Evolutionary conservation across 2,797 vertebrate species (phyloP).

Genomic region (Falco peregrinus): DNA sequence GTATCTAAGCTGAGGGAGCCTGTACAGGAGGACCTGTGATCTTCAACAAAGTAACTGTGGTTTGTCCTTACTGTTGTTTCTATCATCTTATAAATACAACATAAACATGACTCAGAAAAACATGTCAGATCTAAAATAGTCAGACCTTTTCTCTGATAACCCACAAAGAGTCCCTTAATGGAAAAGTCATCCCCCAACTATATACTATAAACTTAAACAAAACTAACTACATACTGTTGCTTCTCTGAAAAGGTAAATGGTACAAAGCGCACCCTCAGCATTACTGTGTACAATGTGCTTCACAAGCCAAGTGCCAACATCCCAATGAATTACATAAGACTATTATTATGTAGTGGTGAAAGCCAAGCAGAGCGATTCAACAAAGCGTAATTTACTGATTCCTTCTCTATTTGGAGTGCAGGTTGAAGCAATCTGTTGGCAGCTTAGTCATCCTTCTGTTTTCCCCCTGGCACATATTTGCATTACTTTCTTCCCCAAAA

Average conservation of each 20-base stretch:
- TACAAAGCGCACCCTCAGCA: background rate
- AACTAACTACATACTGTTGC: background rate
- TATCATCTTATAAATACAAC: background rate
- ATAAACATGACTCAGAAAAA: background rate
- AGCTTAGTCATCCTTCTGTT: background rate
- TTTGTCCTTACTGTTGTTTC: background rate
- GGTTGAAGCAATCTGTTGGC: background rate
- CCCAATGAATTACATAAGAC: background rate
- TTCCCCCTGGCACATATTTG: background rate
- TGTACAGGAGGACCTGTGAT: background rate
- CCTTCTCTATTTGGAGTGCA: background rate
- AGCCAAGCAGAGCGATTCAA: background rate
- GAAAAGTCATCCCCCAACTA: background rate
- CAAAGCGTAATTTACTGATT: background rate
- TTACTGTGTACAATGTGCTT: background rate
- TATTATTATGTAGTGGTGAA: background rate
- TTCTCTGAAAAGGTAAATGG: background rate
- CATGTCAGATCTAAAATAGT: background rate
- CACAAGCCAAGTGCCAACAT: background rate
- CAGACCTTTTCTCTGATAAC: background rate
- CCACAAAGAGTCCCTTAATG: background rate
- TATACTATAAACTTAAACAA: background rate
- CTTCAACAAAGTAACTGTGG: background rate
- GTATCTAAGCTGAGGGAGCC: background rate
- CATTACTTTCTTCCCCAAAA: background rate